Base-by-base conservation (phyloP, 2,797 vertebrate genomes). In the Aplochiton taeniatus region DNA sequence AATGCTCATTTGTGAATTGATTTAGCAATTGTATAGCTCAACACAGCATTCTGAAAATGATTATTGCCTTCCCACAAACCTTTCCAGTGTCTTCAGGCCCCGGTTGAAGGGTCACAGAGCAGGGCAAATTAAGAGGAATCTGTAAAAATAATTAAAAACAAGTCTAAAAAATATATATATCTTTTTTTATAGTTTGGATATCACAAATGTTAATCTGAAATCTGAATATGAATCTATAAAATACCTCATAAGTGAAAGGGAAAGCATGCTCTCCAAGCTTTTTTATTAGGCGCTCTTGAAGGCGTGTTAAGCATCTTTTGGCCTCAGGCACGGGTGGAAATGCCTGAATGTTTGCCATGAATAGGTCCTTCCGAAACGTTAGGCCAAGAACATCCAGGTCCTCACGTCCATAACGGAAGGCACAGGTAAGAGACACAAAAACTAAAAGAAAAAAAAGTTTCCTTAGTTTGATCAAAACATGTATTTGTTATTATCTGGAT, bases 61-160 rank as follows among this genome's bases (percentile, higher is more conserved):
- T 66, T 46, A n/a, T 48, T 47, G 51, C 52, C 50, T 19, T 59
- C 31, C 13, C 9, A n/a, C 75, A 66, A 77, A 96, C 97, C 95
- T 98, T 98, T 61, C 96, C 96, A 0, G 96, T 96, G 88, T 98
- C 96, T 80, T 98, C 96, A 0, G 95, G 96, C 18, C 97, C 97
- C 0, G 96, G 96, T 84, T 98, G 97, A 79, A 98, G 82, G 0
- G 97, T 98, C 78, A 98, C 95, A 0, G 97, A 98, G 77, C 97
- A 98, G 0, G 97, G 97, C 57, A 98, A 90, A 79, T 98, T 98
- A n/a, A 95, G 92, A 19, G 96, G 95, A 66, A 98, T 96, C 97
- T 98, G 89, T 11, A 68, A 66, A 71, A 47, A 31, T 31, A 31
- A 31, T 31, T 31, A 31, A 3, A 6, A 31, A 31, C 31, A 31